A percentile compares a stretch with the other conserved stretches of the same genome.
These are phyloP conservation scores for Colossoma macropomum DNA, from an alignment of 2,113 vertebrate genomes.

Conservation along the genomic window DNA sequence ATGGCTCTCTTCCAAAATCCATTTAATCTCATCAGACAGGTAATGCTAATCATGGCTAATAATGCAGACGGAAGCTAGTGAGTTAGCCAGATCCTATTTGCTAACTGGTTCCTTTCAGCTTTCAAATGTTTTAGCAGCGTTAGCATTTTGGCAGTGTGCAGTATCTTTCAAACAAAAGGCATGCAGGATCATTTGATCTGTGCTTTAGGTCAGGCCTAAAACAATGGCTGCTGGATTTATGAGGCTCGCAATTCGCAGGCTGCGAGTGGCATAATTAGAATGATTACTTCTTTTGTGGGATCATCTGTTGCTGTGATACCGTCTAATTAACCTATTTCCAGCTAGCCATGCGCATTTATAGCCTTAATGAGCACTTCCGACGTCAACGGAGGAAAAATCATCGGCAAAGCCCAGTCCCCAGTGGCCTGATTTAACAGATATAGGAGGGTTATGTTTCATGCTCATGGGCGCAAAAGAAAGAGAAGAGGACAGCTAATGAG, in stretches of 20 bases:
- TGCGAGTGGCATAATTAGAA: constrained; percentile 71
- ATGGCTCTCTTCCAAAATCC: background rate
- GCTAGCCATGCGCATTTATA: constrained; percentile 68
- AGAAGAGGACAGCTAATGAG: constrained; percentile 46
- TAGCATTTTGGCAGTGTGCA: background rate
- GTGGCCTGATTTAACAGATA: constrained; percentile 60
- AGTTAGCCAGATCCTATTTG: background rate
- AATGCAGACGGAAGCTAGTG: background rate
- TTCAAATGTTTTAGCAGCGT: background rate
- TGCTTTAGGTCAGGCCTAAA: constrained; percentile 39
- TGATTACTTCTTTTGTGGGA: constrained; percentile 68
- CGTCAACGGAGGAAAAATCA: constrained; percentile 65
- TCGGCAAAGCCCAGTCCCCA: constrained; percentile 54
- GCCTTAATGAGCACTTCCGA: constrained; percentile 67
- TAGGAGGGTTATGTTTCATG: constrained; percentile 51
- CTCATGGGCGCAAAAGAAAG: constrained; percentile 26
- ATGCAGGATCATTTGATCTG: constrained; percentile 5
- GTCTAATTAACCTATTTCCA: constrained; percentile 78
- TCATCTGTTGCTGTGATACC: constrained; percentile 73
- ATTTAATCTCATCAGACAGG: background rate
- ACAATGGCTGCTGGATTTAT: constrained; percentile 56
- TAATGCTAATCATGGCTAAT: background rate
- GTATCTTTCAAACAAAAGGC: background rate
- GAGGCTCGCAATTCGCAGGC: constrained; percentile 62
- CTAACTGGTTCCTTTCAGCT: background rate